These are phyloP conservation scores for Salvelinus alpinus DNA, from an alignment of 2,113 vertebrate species.

Conservation along the genomic window DNA sequence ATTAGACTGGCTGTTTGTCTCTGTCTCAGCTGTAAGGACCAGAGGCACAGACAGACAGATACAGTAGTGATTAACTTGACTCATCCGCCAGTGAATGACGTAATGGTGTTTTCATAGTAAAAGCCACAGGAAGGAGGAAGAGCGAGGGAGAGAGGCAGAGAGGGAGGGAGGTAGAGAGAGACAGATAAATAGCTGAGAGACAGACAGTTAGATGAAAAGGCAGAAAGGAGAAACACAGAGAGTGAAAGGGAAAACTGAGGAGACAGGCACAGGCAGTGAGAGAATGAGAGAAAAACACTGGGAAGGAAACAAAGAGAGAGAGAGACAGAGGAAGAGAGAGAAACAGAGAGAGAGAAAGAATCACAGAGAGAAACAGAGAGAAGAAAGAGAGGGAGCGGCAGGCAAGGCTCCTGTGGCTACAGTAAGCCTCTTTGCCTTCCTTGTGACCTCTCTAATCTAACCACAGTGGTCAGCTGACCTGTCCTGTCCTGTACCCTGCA, in stretches of 20 bases:
- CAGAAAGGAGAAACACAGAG: not conserved
- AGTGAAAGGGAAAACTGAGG: not conserved
- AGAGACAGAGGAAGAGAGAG: not conserved
- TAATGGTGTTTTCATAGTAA: not conserved
- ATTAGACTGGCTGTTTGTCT: no score
- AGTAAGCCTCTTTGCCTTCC: conserved; percentile 77
- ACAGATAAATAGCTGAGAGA: not conserved
- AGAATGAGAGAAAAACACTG: not conserved
- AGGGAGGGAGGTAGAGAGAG: not conserved
- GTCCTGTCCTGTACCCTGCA: conserved; percentile 67
- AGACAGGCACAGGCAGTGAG: not conserved
- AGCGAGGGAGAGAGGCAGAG: not conserved
- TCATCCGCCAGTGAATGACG: not conserved
- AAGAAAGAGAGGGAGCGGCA: not conserved
- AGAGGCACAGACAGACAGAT: not conserved
- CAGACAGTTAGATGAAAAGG: not conserved
- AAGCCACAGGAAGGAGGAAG: not conserved
- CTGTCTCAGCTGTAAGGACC: not conserved
- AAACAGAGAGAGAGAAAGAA: conserved; percentile 1
- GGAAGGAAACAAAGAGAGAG: not conserved
- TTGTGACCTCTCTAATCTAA: conserved; percentile 77
- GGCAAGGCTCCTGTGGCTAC: not conserved
- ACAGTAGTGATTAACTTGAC: not conserved
- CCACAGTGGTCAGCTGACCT: conserved; percentile 60
- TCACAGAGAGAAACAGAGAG: not conserved